Base-by-base conservation (phyloP, 2,797 vertebrate species). In the Cetoscarus ocellatus region DNA sequence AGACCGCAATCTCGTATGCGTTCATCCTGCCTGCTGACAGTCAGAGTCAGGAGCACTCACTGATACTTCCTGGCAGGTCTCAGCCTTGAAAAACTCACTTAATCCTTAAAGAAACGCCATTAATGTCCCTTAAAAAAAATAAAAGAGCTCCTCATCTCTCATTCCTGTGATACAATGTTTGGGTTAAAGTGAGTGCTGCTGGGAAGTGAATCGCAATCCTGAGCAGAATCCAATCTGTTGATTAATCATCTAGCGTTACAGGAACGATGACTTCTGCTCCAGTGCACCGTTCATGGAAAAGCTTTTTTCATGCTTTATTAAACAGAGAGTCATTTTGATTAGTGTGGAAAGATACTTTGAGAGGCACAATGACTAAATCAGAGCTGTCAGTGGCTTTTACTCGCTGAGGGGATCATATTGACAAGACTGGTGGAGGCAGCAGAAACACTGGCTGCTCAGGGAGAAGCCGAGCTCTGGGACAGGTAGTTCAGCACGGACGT, bases 301-400 rank as follows among this genome's bases (percentile, higher is more conserved):
- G 96, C 95, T 97, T 97, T 97, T 97, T 96, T 97, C 97, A 98
- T 98, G 96, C 95, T 98, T 99, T 98, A 98, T 98, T 99, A 97
- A 98, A 93, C 95, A 96, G 95, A 94, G 93, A 96, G 96, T 97
- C 96, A 97, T 96, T 97, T 95, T 98, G 96, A 98, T 98, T 96
- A 97, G 95, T 90, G 94, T 95, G 96, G 93, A 96, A 94, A 96
- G 95, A 96, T 97, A 96, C 91, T 96, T 95, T 95, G 95, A 95
- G 94, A 94, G 95, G 95, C 96, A 95, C 95, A 96, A 95, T 96
- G 96, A 96, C 93, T 95, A 94, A 94, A 95, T 96, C 93, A 92
- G 94, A 95, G 87, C 93, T 96, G 96, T 96, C 94, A 95, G 94
- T 70, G 90, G 93, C 90, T 94, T 92, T 93, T 92, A 93, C 85